Conservation (phyloP, 1,140 invertebrate genomes). For the Bombus picipes region DNA sequence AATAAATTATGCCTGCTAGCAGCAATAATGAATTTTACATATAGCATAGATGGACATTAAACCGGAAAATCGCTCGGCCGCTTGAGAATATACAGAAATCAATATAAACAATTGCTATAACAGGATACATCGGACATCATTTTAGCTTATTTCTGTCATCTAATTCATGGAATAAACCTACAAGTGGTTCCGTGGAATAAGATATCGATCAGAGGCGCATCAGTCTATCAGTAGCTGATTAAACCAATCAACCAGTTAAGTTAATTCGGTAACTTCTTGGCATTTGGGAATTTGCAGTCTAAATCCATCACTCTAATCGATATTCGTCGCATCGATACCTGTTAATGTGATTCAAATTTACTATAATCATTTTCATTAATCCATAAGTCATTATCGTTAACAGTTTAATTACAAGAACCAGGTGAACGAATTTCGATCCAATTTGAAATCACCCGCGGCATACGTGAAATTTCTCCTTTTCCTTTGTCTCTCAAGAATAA, state of each 20-base stretch:
- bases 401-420: neutral
- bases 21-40: neutral
- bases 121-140: neutral
- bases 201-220: slow-evolving; percentile 30
- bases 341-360: neutral
- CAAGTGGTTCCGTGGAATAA: slow-evolving; percentile 7
- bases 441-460: neutral
- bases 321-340: neutral
- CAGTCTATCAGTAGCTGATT: slow-evolving; percentile 13
- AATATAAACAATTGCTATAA: slow-evolving; percentile 8
- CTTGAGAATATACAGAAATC: neutral
- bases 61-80: too few relatives aligned
- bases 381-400: neutral
- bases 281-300: slow-evolving; percentile 4
- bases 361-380: neutral
- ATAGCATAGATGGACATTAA: neutral
- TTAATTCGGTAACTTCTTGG: slow-evolving; percentile 18
- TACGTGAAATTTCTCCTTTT: neutral
- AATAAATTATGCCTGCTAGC: too few relatives aligned
- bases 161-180: slow-evolving; percentile 25
- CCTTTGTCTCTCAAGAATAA: neutral
- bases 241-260: slow-evolving; percentile 18
- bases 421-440: neutral
- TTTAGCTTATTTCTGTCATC: slow-evolving; percentile 5
- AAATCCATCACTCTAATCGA: neutral